phyloP scores from a whole-genome alignment of 2,888 invertebrate species.

The Scaptomyza tumidula region DNA sequence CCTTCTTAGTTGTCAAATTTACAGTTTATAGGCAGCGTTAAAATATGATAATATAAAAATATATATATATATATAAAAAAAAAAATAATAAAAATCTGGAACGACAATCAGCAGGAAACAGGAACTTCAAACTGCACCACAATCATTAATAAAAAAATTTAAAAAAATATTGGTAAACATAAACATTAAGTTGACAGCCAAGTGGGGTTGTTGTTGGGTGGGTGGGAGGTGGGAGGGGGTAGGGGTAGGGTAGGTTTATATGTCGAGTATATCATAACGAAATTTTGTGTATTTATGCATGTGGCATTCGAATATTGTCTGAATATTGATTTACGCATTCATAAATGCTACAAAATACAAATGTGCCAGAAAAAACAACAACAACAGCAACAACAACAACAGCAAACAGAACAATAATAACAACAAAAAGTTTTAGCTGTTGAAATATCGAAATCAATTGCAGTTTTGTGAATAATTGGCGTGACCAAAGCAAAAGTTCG shows the following conservation, averaged over 20 bases:
- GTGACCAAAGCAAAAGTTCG: conserved; percentile 67
- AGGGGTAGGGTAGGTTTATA: too few relatives aligned
- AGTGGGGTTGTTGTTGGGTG: too few relatives aligned
- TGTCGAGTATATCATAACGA: not conserved
- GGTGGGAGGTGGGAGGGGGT: not conserved
- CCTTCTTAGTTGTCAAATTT: too few relatives aligned
- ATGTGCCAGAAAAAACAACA: conserved; percentile 28
- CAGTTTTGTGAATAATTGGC: conserved; percentile 75
- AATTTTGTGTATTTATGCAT: conserved; percentile 1
- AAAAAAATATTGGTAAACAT: not conserved
- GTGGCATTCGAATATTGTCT: conserved; percentile 13
- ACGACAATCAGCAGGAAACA: conserved; percentile 1
- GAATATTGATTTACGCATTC: conserved; percentile 66
- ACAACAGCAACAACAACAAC: not conserved
- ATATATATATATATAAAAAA: not conserved
- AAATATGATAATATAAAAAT: not conserved
- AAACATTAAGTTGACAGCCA: not conserved
- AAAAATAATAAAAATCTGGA: not conserved
- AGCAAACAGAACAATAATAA: not conserved
- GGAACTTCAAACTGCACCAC: conserved; percentile 1
- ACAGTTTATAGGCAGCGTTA: too few relatives aligned
- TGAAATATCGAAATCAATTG: conserved; percentile 71
- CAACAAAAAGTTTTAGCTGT: conserved; percentile 21
- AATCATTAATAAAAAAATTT: not conserved
- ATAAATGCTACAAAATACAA: conserved; percentile 47